A percentile compares a stretch with the other conserved stretches of the same genome.
Conservation (phyloP, 2,113 vertebrate species). For the Osmerus eperlanus region DNA sequence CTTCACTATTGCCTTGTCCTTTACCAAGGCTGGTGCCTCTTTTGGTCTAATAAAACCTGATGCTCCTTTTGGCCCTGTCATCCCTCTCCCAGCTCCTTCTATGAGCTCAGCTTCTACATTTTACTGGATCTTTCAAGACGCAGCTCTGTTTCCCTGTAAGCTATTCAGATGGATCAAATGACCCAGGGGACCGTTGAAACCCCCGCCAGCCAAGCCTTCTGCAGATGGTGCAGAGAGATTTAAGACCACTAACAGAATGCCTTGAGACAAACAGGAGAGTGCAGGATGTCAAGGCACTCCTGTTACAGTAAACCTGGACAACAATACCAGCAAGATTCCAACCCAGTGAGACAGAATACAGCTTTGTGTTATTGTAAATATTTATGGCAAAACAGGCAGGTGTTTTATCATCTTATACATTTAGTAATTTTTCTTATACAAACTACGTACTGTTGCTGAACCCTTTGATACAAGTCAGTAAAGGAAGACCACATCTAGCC, state of each 20-base stretch:
- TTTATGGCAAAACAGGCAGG: too few species aligned
- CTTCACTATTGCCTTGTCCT: not conserved
- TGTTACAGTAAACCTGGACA: not conserved
- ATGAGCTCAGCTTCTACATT: not conserved
- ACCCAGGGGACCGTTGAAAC: not conserved
- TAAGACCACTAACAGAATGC: not conserved
- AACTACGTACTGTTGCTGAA: too few species aligned
- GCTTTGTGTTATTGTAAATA: too few species aligned
- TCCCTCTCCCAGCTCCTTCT: not conserved
- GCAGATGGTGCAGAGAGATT: too few species aligned
- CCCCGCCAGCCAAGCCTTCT: not conserved
- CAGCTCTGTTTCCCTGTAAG: constrained; percentile 10
- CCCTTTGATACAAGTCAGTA: too few species aligned
- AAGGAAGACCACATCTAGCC: too few species aligned
- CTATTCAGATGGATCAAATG: constrained; percentile 3
- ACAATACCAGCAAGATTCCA: too few species aligned
- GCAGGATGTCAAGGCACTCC: not conserved
- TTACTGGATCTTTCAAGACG: not conserved
- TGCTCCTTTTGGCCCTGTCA: not conserved
- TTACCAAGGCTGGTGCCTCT: not conserved
- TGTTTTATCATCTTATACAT: too few species aligned
- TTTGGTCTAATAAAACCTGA: not conserved
- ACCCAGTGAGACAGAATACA: too few species aligned
- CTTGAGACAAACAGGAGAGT: not conserved
- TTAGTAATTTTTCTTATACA: too few species aligned